Evolutionary conservation across 2,797 vertebrate species (phyloP).

Genomic region (Cetoscarus ocellatus): DNA sequence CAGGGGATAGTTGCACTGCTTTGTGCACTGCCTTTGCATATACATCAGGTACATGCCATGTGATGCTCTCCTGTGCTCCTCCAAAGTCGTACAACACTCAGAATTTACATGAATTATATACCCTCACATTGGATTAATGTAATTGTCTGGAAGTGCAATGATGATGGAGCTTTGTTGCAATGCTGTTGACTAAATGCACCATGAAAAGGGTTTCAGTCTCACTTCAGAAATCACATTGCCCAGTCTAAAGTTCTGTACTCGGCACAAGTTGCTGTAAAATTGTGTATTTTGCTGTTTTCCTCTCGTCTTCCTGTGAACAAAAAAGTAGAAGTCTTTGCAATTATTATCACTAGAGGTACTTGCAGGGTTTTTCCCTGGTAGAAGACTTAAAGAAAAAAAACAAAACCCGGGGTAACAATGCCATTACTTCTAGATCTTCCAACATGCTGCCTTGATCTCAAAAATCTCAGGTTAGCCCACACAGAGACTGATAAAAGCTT

Average conservation of each 20-base stretch:
- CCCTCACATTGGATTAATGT: too few species aligned
- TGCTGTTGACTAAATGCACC: too few species aligned
- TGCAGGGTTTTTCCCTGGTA: constrained; percentile 15
- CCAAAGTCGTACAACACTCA: too few species aligned
- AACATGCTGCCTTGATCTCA: constrained; percentile 33
- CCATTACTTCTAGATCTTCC: constrained; percentile 34
- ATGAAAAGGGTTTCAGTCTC: neutral
- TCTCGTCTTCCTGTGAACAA: neutral
- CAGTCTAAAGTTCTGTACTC: neutral
- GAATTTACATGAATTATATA: too few species aligned
- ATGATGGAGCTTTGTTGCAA: too few species aligned
- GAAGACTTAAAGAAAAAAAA: constrained; percentile 30
- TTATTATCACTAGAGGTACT: neutral
- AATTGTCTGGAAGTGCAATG: too few species aligned
- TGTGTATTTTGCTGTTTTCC: neutral
- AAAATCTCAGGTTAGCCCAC: constrained; percentile 45
- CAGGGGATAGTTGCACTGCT: too few species aligned
- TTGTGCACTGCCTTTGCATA: too few species aligned
- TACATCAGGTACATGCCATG: too few species aligned
- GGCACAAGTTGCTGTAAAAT: constrained; percentile 9
- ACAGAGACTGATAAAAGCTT: constrained; percentile 48
- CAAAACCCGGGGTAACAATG: constrained; percentile 40
- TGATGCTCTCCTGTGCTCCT: too few species aligned
- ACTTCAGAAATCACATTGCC: constrained; percentile 1
- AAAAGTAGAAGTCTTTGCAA: constrained; percentile 27